Evolutionary conservation across 92 coral and sea anemone species (phyloP), one percentile per base, ranked within the genome.

Genomic region (Micromussa lordhowensis): DNA sequence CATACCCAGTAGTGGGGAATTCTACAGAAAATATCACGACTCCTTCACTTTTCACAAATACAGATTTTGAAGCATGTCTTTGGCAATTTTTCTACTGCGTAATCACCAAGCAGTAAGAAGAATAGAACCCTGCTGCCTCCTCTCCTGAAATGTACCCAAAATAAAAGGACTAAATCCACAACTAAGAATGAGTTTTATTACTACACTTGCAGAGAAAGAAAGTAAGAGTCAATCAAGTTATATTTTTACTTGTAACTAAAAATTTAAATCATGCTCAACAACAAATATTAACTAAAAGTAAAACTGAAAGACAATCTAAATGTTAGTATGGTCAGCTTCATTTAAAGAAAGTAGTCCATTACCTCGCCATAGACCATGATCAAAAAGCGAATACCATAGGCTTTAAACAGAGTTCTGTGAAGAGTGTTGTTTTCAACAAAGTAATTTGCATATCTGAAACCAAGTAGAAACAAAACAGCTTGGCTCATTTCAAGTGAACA

Each of bases 311-410:
- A 44, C 6, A 44, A 44, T 44, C 7, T 44, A 0, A n/a, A n/a
- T n/a, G n/a, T n/a, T n/a, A n/a, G n/a, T n/a, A 6, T 44, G 1
- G 10, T 44, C 51, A 44, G 51, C 51, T 44, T 44, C 12, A 1
- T 44, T 44, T 44, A 8, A 44, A 44, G 51, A 7, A 0, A 44
- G 51, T 44, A 44, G 10, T 63, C 17, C 28, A 85, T 76, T 90
- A 96, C 99, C 98, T 92, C 78, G 26, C 98, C 99, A 83, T 95
- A 89, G 4, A 94, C 95, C 83, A 93, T 91, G 59, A 96, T 82
- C 44, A 93, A 68, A 79, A 96, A 96, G 30, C 99, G 99, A 80
- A 96, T 92, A 2, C 99, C 99, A 86, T 95, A 96, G 1, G 99
- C 99, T 88, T 96, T 96, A 74, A 95, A 86, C 68, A 96, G 89